These are phyloP conservation scores for Cacatua alba DNA, from an alignment of 2,113 vertebrate genomes.

Conservation along the genomic window DNA sequence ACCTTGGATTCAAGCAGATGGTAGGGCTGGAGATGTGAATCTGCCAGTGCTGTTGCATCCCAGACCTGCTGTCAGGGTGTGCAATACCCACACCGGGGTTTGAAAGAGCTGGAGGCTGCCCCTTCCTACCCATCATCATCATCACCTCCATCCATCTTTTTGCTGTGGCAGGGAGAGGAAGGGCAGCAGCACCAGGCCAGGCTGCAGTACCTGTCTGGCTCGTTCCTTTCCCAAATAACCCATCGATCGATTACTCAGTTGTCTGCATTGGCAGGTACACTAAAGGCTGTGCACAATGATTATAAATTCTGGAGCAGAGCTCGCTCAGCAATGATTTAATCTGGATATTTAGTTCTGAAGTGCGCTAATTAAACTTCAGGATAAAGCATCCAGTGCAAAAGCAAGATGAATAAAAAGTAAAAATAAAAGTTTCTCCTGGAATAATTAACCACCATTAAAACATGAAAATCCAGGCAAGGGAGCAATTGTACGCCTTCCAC, in stretches of 20 bases:
- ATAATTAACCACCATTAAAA: constrained; percentile 39
- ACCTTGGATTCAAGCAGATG: not conserved
- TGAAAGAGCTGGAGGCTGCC: not conserved
- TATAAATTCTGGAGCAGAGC: constrained; percentile 10
- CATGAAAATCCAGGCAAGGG: constrained; percentile 17
- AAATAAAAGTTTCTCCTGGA: constrained; percentile 29
- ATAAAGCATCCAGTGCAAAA: not conserved
- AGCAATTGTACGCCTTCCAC: not conserved
- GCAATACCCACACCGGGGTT: rapidly evolving
- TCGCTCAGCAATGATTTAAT: not conserved
- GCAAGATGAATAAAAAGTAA: not conserved
- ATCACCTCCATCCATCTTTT: not conserved
- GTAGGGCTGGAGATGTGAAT: not conserved
- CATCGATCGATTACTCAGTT: not conserved
- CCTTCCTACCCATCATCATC: not conserved
- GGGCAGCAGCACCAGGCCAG: not conserved
- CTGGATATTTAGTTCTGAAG: constrained; percentile 5
- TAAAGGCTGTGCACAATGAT: not conserved
- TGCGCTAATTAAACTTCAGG: constrained; percentile 35
- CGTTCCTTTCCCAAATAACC: rapidly evolving
- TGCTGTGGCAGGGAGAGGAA: not conserved
- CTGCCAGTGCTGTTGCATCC: not conserved
- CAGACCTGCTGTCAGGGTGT: not conserved
- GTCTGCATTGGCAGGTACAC: not conserved
- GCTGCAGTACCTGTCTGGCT: not conserved